These are phyloP conservation scores for Pararge aegeria DNA, from an alignment of 1,140 invertebrate genomes.

Conservation along the genomic window DNA sequence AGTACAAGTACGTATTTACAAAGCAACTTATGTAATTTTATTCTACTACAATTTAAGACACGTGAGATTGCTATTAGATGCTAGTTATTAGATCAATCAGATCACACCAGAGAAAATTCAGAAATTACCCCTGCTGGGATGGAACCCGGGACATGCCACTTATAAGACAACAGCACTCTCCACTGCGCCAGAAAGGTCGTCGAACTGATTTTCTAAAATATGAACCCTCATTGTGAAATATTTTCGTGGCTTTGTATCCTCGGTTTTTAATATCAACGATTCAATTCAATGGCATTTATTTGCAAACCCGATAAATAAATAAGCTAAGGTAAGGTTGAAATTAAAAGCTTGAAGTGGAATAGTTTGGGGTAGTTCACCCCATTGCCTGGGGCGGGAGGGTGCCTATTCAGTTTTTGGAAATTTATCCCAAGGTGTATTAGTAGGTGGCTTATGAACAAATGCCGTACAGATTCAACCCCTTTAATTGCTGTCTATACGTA, in stretches of 20 bases:
- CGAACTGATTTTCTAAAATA: no score
- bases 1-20: no score
- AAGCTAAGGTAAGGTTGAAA: constrained; percentile 33
- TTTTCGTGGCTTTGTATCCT: background rate
- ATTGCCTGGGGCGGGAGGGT: constrained; percentile 22
- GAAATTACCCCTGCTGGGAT: no score
- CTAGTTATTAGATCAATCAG: no score
- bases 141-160: no score
- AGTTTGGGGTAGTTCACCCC: constrained; percentile 18
- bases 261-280: background rate
- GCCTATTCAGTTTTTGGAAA: constrained; percentile 3
- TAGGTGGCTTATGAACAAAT: constrained; percentile 4
- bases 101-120: no score
- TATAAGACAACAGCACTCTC: no score
- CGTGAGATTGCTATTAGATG: no score
- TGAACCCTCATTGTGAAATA: no score
- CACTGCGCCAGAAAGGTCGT: no score
- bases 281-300: constrained; percentile 35
- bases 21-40: no score
- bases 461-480: background rate
- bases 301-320: constrained; percentile 35
- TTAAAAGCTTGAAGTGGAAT: constrained; percentile 34
- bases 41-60: no score
- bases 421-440: constrained; percentile 4
- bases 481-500: constrained; percentile 2